A percentile compares a stretch with the other conserved stretches of the same genome.
Evolutionary conservation across 2,113 vertebrate genomes (phyloP).

Genomic region (Siphamia tubifer): DNA sequence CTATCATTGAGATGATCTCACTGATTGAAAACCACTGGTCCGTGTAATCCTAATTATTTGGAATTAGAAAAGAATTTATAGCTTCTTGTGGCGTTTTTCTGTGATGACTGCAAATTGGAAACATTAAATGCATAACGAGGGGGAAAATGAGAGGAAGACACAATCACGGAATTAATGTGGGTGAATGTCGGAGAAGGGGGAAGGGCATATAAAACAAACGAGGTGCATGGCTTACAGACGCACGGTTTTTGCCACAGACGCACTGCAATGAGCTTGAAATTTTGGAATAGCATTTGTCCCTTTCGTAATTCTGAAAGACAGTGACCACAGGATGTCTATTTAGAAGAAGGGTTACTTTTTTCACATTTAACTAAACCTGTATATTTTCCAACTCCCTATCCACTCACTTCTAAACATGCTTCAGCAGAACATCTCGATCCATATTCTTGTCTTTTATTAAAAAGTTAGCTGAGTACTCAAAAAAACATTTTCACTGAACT

Average conservation of each 20-base stretch:
- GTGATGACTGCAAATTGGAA: conserved; percentile 79
- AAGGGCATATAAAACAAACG: conserved; percentile 46
- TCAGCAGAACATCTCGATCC: conserved; percentile 67
- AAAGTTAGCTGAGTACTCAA: conserved; percentile 67
- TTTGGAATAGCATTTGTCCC: conserved; percentile 52
- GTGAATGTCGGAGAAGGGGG: conserved; percentile 65
- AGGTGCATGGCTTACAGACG: conserved; percentile 29
- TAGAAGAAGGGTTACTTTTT: conserved; percentile 44
- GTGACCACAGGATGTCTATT: conserved; percentile 69
- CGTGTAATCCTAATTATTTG: conserved; percentile 98
- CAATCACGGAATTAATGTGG: conserved; percentile 74
- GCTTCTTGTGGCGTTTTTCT: conserved; percentile 80
- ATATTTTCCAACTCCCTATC: conserved; percentile 60
- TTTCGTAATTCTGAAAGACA: conserved; percentile 34
- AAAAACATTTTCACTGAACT: conserved; percentile 73
- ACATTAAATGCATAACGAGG: conserved; percentile 79
- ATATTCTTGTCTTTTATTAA: conserved; percentile 67
- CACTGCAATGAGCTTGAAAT: conserved; percentile 1
- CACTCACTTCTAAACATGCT: conserved; percentile 60
- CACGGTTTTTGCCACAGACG: conserved; percentile 18
- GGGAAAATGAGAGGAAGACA: conserved; percentile 74
- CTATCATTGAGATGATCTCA: conserved; percentile 96
- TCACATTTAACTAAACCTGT: conserved; percentile 57
- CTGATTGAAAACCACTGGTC: conserved; percentile 98
- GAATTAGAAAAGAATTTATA: conserved; percentile 98